Evolutionary conservation across 2,888 invertebrate species (phyloP).

Genomic region (Parnassius orleans): DNA sequence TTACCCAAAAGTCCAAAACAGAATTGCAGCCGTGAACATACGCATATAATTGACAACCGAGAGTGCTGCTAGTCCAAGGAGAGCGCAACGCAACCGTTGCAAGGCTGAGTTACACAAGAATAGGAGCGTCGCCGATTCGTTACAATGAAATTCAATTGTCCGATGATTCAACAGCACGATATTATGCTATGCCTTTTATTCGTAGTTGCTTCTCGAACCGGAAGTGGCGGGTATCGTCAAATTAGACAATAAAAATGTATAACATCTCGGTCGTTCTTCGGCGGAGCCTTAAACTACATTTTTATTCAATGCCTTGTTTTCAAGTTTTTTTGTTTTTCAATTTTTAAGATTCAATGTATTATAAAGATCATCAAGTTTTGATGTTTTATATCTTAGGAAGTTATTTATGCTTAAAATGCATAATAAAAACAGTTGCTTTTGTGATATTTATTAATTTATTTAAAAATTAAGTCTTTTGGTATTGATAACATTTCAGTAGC

Average conservation of each 20-base stretch:
- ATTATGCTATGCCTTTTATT: slow-evolving; percentile 20
- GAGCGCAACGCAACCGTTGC: slow-evolving; percentile 5
- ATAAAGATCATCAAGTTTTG: too few species aligned
- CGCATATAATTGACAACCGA: too few species aligned
- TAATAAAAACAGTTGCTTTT: not conserved
- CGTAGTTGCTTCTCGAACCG: slow-evolving; percentile 21
- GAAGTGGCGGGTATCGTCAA: slow-evolving; percentile 20
- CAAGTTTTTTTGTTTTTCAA: not conserved
- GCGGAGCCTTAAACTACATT: slow-evolving; percentile 4
- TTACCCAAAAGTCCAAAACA: too few species aligned
- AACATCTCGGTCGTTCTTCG: slow-evolving; percentile 2
- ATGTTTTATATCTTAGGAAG: too few species aligned
- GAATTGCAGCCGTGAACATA: too few species aligned
- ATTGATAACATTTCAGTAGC: too few species aligned
- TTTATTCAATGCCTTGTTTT: not conserved
- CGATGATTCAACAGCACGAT: slow-evolving; percentile 15
- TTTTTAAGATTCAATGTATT: too few species aligned
- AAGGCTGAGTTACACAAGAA: slow-evolving; percentile 14
- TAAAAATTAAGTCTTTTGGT: too few species aligned
- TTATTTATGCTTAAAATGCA: not conserved
- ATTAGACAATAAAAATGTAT: slow-evolving; percentile 19
- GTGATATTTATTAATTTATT: not conserved
- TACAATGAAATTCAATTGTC: slow-evolving; percentile 24
- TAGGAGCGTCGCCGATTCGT: slow-evolving; percentile 14
- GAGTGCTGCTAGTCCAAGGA: not conserved